Evolutionary conservation across 1,140 invertebrate genomes (phyloP), one percentile per base, ranked within the genome.

Genomic region (Sipha flava): DNA sequence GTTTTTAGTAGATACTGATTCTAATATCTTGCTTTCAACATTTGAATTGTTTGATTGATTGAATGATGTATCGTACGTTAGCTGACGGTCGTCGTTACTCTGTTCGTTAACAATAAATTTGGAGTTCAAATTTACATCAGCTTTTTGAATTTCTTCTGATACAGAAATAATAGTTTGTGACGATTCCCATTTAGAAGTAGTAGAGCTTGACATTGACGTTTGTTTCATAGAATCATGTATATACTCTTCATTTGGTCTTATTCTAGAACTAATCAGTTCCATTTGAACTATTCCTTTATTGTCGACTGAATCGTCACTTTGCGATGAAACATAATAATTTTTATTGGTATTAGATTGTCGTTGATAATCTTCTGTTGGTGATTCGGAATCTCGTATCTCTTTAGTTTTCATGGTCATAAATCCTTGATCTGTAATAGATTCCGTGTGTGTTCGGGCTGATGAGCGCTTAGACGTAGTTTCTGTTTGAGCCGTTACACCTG

Each of bases 351-450:
- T 70, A 18, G 79, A 57, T 29, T 68, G 79, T 29, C 40, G 59
- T 64, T 86, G 85, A 83, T 88, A 87, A 82, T 90, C 90, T 82
- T 89, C 88, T 18, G 90, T 90, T 4, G 92, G 92, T 37, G 90
- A 92, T 84, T 90, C 90, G 6, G 91, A 92, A 84, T 92, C 92
- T 57, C 91, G 87, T 23, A 92, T 90, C 86, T 92, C 92, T 85
- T 92, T 92, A 64, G 88, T 89, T 87, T 93, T 93, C 84, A 92
- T 88, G 64, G 90, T 90, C 83, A 91, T 87, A 85, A 92, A 92
- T 82, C 89, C 91, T 84, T 92, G 91, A 86, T 92, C 91, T 26
- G 88, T 87, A 82, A 93, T 87, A 2, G 90, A 90, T 83, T 92
- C 90, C 29, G 89, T 88, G 83, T 89, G 91, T 82, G 87, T 89